Evolutionary conservation across 2,888 invertebrate genomes (phyloP).

Genomic region (Noctua pronuba): DNA sequence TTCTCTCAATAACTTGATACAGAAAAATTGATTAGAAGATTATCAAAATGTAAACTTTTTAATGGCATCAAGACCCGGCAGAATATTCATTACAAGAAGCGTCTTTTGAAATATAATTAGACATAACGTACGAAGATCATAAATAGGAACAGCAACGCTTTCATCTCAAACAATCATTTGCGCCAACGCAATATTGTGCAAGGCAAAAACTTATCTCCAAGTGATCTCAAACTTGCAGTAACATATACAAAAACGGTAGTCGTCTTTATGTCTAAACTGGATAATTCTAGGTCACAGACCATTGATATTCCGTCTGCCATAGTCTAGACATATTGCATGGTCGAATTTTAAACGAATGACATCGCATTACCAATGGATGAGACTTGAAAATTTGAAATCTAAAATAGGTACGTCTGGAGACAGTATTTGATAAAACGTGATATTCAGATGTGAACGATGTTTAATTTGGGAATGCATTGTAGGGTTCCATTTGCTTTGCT

Average conservation of each 20-base stretch:
- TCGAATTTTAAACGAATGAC: slow-evolving; percentile 89
- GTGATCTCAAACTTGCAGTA: slow-evolving; percentile 56
- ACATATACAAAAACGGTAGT: slow-evolving; percentile 61
- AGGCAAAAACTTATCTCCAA: slow-evolving; percentile 43
- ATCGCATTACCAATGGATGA: slow-evolving; percentile 88
- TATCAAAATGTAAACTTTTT: neutral
- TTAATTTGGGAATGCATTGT: slow-evolving; percentile 55
- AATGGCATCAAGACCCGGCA: neutral
- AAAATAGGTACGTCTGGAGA: slow-evolving; percentile 86
- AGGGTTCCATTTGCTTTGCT: slow-evolving; percentile 7
- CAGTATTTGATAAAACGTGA: slow-evolving; percentile 73
- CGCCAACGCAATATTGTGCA: slow-evolving; percentile 21
- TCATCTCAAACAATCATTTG: slow-evolving; percentile 17
- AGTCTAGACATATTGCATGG: slow-evolving; percentile 90
- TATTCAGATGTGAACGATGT: slow-evolving; percentile 51
- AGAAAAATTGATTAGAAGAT: neutral
- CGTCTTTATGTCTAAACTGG: slow-evolving; percentile 73
- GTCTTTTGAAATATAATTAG: slow-evolving; percentile 12
- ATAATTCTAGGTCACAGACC: slow-evolving; percentile 88
- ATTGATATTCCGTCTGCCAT: slow-evolving; percentile 87
- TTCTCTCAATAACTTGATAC: neutral
- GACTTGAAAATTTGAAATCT: slow-evolving; percentile 86
- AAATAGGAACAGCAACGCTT: slow-evolving; percentile 17
- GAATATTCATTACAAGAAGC: slow-evolving; percentile 5
- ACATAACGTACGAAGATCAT: slow-evolving; percentile 12